Conservation (phyloP, 2,113 vertebrate genomes). For the Reinhardtius hippoglossoides region DNA sequence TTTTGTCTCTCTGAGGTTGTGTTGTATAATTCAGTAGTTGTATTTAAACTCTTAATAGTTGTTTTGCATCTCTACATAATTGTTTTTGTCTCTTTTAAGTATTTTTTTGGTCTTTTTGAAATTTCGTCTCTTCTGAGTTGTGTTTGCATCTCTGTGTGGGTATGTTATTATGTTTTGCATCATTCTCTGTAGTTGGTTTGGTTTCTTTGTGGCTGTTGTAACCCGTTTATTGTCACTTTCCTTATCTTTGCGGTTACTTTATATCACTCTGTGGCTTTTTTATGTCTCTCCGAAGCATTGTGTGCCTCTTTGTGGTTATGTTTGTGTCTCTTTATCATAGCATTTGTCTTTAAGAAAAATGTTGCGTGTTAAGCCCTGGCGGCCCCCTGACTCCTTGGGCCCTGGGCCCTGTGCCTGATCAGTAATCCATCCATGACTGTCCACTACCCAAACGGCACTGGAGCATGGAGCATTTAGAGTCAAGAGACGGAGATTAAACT, state of each 20-base stretch:
- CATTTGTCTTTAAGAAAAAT: not conserved
- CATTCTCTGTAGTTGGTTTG: not conserved
- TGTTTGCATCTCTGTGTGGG: too few species aligned
- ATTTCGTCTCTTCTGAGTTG: not conserved
- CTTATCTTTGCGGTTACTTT: too few species aligned
- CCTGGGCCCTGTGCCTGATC: not conserved
- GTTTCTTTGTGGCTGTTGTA: not conserved
- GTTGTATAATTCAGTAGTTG: not conserved
- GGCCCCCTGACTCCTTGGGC: not conserved
- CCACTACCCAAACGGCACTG: not conserved
- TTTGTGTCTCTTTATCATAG: not conserved
- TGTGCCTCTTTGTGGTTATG: not conserved
- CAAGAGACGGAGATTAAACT: not conserved
- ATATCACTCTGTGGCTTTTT: not conserved
- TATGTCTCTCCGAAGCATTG: not conserved
- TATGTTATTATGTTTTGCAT: not conserved
- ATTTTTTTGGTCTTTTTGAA: not conserved
- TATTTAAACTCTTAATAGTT: too few species aligned
- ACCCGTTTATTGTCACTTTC: too few species aligned
- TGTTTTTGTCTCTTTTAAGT: not conserved
- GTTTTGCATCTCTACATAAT: not conserved
- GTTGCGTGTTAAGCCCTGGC: not conserved
- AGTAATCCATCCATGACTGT: not conserved
- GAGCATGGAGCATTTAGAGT: not conserved
- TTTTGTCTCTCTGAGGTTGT: not conserved